A percentile compares a stretch with the other conserved stretches of the same genome.
These are phyloP conservation scores for Bedellia somnulentella DNA, from an alignment of 2,888 invertebrate genomes.

Conservation along the genomic window DNA sequence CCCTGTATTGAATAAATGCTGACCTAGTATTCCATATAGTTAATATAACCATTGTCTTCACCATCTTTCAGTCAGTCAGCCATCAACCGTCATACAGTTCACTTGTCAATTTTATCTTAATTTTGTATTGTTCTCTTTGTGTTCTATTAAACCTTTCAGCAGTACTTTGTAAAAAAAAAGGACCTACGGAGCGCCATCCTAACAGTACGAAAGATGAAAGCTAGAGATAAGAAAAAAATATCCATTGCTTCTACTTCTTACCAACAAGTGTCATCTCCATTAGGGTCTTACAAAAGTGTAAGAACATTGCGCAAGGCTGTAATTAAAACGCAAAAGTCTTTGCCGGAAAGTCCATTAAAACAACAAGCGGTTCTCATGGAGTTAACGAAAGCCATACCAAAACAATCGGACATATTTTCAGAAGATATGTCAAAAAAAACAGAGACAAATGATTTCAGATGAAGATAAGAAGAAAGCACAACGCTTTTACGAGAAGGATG, in stretches of 20 bases:
- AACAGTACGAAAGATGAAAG: not conserved
- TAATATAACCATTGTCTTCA: no score
- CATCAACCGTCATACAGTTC: no score
- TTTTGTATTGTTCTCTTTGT: no score
- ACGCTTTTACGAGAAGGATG: no score
- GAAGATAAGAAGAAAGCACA: not conserved
- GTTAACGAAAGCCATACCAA: not conserved
- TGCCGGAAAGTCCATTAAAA: not conserved
- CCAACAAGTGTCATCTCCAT: not conserved
- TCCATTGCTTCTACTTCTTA: not conserved
- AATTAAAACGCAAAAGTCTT: not conserved
- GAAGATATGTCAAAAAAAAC: not conserved
- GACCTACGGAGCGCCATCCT: no score
- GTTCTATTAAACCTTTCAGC: no score
- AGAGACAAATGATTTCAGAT: not conserved
- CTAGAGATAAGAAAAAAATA: constrained; percentile 1
- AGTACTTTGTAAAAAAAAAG: no score
- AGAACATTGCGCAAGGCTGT: not conserved
- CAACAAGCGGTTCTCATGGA: not conserved
- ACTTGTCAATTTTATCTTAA: no score
- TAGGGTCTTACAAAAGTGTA: constrained; percentile 1
- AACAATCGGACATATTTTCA: not conserved
- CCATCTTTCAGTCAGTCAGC: no score
- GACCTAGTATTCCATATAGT: no score
- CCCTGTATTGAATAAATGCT: no score